Conservation (phyloP, 1,140 invertebrate genomes). For the Caenorhabditis latens region DNA sequence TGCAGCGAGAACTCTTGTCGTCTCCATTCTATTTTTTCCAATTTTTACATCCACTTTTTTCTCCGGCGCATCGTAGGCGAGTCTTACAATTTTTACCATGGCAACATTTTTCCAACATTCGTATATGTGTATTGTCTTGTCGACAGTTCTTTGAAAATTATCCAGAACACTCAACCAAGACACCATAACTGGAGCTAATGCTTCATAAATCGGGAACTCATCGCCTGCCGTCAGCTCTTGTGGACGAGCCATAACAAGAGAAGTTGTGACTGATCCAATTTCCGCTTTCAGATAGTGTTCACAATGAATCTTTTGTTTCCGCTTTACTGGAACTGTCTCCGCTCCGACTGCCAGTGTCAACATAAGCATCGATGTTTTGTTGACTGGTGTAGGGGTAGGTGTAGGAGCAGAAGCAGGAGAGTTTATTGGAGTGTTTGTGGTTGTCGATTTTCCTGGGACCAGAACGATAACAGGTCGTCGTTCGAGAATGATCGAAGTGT, state of each 20-base stretch:
- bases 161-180: constrained; percentile 67
- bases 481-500: constrained; percentile 59
- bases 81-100: constrained; percentile 70
- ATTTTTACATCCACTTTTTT: constrained; percentile 63
- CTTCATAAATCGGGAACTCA: constrained; percentile 71
- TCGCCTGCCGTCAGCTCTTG: constrained; percentile 61
- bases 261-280: constrained; percentile 43
- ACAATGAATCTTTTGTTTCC: neutral
- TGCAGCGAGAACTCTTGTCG: constrained; percentile 1
- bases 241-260: constrained; percentile 58
- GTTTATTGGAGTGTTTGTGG: constrained; percentile 3
- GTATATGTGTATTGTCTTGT: constrained; percentile 11
- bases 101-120: constrained; percentile 69
- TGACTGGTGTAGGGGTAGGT: neutral
- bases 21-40: constrained; percentile 60
- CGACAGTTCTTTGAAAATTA: constrained; percentile 60
- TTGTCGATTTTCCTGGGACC: neutral
- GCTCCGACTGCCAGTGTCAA: neutral
- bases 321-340: neutral
- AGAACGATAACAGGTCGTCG: neutral
- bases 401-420: neutral
- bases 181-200: constrained; percentile 67
- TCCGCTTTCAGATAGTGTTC: constrained; percentile 33
- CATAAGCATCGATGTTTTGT: neutral
- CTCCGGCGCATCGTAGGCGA: constrained; percentile 71